Percentiles rank a stretch among this genome's conserved stretches.
phyloP scores from a whole-genome alignment of 2,888 invertebrate genomes.

The Nephrotoma flavescens region DNA sequence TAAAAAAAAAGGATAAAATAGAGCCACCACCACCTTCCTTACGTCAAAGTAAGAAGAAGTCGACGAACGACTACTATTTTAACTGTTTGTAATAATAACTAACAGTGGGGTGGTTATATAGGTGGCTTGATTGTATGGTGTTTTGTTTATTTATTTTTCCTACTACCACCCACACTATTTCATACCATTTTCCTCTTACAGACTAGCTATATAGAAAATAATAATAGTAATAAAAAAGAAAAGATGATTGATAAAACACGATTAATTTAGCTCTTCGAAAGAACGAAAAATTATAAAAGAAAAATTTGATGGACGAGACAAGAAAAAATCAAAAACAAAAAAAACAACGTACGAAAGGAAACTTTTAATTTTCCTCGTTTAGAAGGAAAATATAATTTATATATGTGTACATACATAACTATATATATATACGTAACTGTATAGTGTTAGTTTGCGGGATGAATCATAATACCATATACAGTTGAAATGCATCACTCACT shows the following conservation, averaged over 20 bases:
- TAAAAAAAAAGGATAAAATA: not conserved
- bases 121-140: not conserved
- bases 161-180: not conserved
- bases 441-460: too few relatives aligned
- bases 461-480: not conserved
- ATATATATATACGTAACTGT: not conserved
- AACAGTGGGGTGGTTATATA: not conserved
- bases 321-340: not conserved
- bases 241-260: conserved; percentile 6
- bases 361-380: conserved; percentile 1
- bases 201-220: not conserved
- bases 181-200: not conserved
- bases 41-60: not conserved
- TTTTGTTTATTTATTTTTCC: not conserved
- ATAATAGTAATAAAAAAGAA: not conserved
- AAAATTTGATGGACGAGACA: conserved; percentile 5
- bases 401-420: not conserved
- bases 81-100: not conserved
- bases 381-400: not conserved
- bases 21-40: not conserved
- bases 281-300: not conserved
- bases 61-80: not conserved
- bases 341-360: not conserved
- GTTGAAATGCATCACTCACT: not conserved
- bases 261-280: not conserved